Evolutionary conservation across 2,797 vertebrate genomes (phyloP).

Genomic region (Rousettus madagascariensis): DNA sequence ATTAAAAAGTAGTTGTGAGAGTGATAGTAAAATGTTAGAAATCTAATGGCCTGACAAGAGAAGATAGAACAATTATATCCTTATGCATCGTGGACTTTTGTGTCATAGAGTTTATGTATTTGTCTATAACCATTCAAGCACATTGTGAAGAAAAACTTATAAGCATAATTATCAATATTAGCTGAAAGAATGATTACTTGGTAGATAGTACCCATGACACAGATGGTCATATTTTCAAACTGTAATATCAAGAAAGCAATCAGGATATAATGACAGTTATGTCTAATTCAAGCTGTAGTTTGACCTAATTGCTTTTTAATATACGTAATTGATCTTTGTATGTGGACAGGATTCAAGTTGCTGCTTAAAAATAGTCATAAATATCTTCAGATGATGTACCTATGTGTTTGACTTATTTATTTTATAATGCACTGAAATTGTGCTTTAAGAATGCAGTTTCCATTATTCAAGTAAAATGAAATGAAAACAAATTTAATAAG

Average conservation of each 20-base stretch:
- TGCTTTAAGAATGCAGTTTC: neutral
- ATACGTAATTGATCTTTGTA: neutral
- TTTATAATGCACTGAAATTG: neutral
- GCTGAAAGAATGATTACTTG: neutral
- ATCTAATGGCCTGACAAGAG: neutral
- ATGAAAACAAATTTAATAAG: conserved; percentile 42
- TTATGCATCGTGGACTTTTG: neutral
- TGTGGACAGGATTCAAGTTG: neutral
- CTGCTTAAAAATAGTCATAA: neutral
- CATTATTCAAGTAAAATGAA: conserved; percentile 30
- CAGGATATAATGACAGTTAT: neutral
- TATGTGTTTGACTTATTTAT: neutral
- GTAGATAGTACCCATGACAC: neutral
- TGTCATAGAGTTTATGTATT: neutral
- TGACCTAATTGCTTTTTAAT: neutral
- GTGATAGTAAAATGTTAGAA: neutral
- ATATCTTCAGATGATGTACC: neutral
- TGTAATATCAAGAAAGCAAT: neutral
- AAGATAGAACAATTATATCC: neutral
- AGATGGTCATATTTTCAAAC: neutral
- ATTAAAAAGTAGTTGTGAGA: neutral
- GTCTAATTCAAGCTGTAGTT: neutral
- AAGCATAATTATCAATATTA: neutral
- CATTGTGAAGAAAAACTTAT: neutral
- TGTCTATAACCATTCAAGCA: neutral